Base-by-base conservation (phyloP, 2,888 invertebrate genomes). In the Ectropis crepuscularia region DNA sequence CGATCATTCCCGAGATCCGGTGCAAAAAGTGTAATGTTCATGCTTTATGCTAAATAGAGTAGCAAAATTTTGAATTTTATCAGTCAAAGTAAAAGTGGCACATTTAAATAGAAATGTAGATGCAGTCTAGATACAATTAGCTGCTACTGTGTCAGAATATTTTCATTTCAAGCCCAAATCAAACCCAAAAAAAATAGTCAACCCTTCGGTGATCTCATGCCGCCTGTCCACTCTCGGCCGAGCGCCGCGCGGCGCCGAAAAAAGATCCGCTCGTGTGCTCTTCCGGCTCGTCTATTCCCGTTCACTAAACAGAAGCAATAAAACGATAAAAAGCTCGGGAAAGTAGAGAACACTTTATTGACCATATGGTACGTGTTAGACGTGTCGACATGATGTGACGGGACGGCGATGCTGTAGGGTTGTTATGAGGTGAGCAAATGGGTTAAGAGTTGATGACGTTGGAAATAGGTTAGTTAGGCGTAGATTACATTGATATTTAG, bases 261-360 rank as follows among this genome's bases (percentile, higher is more conserved):
- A 89, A 89, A 88, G 86, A 83, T 80, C 77, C 75, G 76, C 77
- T 80, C 80, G 79, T 84, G 85, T 85, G 83, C 81, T 83, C 79
- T 88, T 90, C 87, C 87, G 86, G 84, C 77, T 41, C 76, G 51
- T 74, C 83, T 87, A 87, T 87, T 87, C 76, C 67, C 59, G 82
- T 71, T 77, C 59, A 68, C 54, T 63, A 71, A 69, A 68, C 77
- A 80, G 81, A 81, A 81, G 78, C 70, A 68, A 73, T 79, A 84
- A 84, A 83, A 79, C 73, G 68, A 70, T 79, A 75, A 78, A 81
- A 83, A 77, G 74, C 58, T 63, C 43, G 43, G 45, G 28, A 55
- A 55, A 55, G 68, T 74, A 73, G 68, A 60, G 68, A 65, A 63
- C 71, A 67, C 76, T 82, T 81, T 81, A 82, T 81, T 85, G 87